Conservation (phyloP, 37 sponge, comb jelly and placozoan species). For the Cladorhizidae sp. region DNA sequence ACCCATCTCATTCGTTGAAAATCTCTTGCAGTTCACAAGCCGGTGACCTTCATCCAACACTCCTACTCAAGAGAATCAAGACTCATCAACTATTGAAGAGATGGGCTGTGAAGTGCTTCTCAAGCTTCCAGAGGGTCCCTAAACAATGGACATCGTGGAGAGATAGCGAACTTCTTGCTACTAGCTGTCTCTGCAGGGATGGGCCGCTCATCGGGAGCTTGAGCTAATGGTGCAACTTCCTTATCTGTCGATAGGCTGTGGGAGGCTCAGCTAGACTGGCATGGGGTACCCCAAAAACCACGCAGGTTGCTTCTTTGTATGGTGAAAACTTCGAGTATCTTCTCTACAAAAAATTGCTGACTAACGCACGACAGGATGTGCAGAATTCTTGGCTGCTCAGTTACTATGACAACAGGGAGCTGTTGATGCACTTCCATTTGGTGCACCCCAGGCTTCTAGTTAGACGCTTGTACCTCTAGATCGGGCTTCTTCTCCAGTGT, state of each 20-base stretch:
- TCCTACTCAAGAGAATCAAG: background rate
- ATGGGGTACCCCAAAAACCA: background rate
- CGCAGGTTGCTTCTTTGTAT: background rate
- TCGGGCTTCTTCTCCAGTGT: background rate
- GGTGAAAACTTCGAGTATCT: background rate
- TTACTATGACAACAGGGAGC: background rate
- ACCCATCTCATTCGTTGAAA: background rate
- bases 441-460: background rate
- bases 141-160: constrained; percentile 5
- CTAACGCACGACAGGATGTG: constrained; percentile 9
- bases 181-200: constrained; percentile 25
- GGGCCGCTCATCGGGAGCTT: constrained; percentile 20
- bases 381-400: background rate
- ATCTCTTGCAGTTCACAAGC: constrained; percentile 12
- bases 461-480: background rate
- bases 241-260: background rate
- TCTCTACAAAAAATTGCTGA: constrained; percentile 66
- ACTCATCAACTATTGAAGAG: constrained; percentile 4
- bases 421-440: background rate
- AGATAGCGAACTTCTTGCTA: constrained; percentile 27
- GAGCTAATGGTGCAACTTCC: background rate
- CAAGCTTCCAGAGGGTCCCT: constrained; percentile 4
- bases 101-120: constrained; percentile 8
- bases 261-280: background rate
- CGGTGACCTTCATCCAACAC: constrained; percentile 20